A percentile compares a stretch with the other conserved stretches of the same genome.
Conservation (phyloP, 2,797 vertebrate species). For the Pogonophryne albipinna region DNA sequence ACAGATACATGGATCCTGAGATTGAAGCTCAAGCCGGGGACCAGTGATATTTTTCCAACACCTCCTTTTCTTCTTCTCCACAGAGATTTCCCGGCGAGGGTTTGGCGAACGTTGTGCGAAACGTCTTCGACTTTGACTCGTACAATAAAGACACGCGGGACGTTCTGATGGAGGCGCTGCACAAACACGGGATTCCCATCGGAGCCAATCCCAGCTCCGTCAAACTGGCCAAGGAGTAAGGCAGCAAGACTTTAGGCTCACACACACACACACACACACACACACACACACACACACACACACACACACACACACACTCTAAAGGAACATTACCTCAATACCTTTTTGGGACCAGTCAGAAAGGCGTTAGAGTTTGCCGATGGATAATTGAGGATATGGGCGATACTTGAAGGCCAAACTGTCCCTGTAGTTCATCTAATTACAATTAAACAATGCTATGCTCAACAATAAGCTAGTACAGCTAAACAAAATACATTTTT, state of each 20-base stretch:
- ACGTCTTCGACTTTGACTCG: slow-evolving; percentile 99
- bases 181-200: slow-evolving; percentile 96
- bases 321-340: background rate
- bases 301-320: slow-evolving; percentile 16
- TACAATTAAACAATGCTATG: background rate
- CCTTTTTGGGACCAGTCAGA: background rate
- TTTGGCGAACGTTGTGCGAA: slow-evolving; percentile 93
- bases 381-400: background rate
- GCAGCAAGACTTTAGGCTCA: slow-evolving; percentile 24
- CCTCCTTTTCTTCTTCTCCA: background rate
- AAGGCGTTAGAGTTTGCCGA: background rate
- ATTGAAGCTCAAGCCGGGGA: too few relatives aligned
- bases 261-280: slow-evolving; percentile 36
- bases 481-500: background rate
- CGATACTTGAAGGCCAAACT: background rate
- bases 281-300: slow-evolving; percentile 11
- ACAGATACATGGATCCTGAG: too few relatives aligned
- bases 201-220: slow-evolving; percentile 94
- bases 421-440: background rate
- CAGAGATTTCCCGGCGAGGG: slow-evolving; percentile 97
- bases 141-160: slow-evolving; percentile 94
- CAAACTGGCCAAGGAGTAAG: slow-evolving; percentile 99
- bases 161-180: slow-evolving; percentile 91
- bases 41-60: too few relatives aligned
- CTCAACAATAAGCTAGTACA: too few relatives aligned